Evolutionary conservation across 2,797 vertebrate species (phyloP).

Genomic region (Ispidina picta): DNA sequence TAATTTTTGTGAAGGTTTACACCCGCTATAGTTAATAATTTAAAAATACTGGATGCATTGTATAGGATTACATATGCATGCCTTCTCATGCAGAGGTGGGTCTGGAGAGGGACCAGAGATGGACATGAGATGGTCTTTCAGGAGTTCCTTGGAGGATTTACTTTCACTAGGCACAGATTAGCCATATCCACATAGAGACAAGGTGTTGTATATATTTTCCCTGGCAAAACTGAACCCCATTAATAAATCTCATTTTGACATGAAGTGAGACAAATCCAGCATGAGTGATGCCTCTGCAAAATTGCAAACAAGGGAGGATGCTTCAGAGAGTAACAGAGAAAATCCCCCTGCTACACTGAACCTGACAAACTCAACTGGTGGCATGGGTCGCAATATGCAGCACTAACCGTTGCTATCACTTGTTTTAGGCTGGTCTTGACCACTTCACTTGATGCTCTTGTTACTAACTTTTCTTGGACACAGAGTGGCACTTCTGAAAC

Average conservation of each 20-base stretch:
- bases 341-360: background rate
- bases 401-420: background rate
- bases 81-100: background rate
- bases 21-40: rapidly evolving
- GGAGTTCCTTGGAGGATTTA: background rate
- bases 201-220: background rate
- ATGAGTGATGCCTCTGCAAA: background rate
- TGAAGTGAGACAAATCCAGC: background rate
- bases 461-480: rapidly evolving
- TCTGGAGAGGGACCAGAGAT: background rate
- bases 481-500: background rate
- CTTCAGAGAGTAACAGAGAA: background rate
- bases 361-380: background rate
- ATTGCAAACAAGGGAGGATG: background rate
- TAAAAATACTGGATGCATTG: background rate
- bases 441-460: background rate
- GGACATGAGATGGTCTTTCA: background rate
- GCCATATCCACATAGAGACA: background rate
- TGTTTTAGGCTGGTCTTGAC: background rate
- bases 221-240: background rate
- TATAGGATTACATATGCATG: rapidly evolving
- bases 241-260: background rate
- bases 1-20: background rate
- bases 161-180: background rate
- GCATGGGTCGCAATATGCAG: background rate